phyloP scores from a whole-genome alignment of 1,140 invertebrate species.

The Brachionus koreanus region DNA sequence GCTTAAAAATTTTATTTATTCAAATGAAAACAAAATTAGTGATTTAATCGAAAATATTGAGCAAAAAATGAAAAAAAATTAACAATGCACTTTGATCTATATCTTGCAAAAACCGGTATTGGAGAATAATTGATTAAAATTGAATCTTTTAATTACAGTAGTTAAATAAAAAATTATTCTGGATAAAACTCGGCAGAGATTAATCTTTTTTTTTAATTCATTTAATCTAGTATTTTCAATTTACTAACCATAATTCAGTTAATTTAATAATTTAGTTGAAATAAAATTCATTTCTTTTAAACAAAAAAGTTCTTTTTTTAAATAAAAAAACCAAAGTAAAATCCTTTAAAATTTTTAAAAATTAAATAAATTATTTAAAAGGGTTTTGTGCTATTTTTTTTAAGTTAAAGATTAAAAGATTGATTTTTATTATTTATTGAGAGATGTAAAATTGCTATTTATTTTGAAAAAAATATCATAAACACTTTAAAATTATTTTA shows the following conservation, averaged over 20 bases:
- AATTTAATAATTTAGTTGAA: background rate
- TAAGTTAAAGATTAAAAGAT: too few species aligned
- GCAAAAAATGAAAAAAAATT: constrained; percentile 34
- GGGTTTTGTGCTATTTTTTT: too few species aligned
- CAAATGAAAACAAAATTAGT: constrained; percentile 27
- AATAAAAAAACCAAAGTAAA: background rate
- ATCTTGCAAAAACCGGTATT: constrained; percentile 1
- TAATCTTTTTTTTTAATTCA: background rate
- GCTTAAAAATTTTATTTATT: constrained; percentile 3
- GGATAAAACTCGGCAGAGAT: background rate
- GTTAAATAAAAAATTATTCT: background rate
- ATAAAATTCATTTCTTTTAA: background rate
- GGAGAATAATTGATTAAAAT: background rate
- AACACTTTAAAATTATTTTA: too few species aligned
- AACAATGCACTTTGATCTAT: background rate
- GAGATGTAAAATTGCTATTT: too few species aligned
- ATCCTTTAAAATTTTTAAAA: too few species aligned
- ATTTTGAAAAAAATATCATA: too few species aligned
- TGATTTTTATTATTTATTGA: too few species aligned
- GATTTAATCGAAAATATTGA: constrained; percentile 33
- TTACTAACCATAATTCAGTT: background rate
- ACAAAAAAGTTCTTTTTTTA: background rate
- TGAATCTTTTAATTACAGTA: background rate
- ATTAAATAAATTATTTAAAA: too few species aligned
- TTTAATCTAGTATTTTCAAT: background rate